Percentiles rank a stretch among this genome's conserved stretches.
Evolutionary conservation across 1,140 invertebrate genomes (phyloP).

Genomic region (Steinernema khuongi): DNA sequence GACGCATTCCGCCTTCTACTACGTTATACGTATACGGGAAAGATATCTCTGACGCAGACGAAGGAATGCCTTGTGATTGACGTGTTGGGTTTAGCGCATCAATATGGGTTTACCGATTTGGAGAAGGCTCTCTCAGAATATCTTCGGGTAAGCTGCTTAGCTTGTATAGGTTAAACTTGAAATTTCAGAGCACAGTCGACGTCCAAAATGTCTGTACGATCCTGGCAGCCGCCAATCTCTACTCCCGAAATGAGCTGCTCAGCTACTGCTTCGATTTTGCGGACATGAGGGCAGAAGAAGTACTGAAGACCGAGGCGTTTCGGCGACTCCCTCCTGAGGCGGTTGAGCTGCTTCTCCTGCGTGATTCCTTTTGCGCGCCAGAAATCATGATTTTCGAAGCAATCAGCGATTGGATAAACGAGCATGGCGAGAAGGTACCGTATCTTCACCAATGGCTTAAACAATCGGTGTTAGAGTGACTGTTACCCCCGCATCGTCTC

Average conservation of each 20-base stretch:
- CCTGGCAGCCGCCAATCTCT: slow-evolving; percentile 78
- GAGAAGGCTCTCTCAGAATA: slow-evolving; percentile 85
- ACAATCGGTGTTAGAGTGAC: slow-evolving; percentile 22
- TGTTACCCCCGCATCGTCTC: slow-evolving; percentile 29
- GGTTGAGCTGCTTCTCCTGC: slow-evolving; percentile 70
- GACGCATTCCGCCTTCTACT: slow-evolving; percentile 73
- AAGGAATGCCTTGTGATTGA: slow-evolving; percentile 75
- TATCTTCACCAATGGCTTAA: slow-evolving; percentile 5
- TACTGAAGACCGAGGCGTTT: slow-evolving; percentile 78
- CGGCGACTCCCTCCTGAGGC: slow-evolving; percentile 70
- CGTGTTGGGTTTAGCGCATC: slow-evolving; percentile 79
- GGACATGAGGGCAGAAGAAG: slow-evolving; percentile 76
- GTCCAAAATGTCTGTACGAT: slow-evolving; percentile 63
- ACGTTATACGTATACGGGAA: slow-evolving; percentile 86
- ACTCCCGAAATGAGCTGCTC: slow-evolving; percentile 66
- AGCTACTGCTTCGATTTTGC: slow-evolving; percentile 70
- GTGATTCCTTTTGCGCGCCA: slow-evolving; percentile 88
- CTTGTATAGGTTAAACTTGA: slow-evolving; percentile 15
- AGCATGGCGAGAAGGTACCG: slow-evolving; percentile 17
- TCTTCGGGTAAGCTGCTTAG: slow-evolving; percentile 72
- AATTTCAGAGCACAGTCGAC: slow-evolving; percentile 23
- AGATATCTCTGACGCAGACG: slow-evolving; percentile 75
- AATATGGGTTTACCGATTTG: slow-evolving; percentile 85
- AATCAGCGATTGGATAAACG: slow-evolving; percentile 71
- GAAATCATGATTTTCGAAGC: slow-evolving; percentile 90